Base-by-base conservation (phyloP, 2,888 invertebrate species). In the Punctoribates punctum region DNA sequence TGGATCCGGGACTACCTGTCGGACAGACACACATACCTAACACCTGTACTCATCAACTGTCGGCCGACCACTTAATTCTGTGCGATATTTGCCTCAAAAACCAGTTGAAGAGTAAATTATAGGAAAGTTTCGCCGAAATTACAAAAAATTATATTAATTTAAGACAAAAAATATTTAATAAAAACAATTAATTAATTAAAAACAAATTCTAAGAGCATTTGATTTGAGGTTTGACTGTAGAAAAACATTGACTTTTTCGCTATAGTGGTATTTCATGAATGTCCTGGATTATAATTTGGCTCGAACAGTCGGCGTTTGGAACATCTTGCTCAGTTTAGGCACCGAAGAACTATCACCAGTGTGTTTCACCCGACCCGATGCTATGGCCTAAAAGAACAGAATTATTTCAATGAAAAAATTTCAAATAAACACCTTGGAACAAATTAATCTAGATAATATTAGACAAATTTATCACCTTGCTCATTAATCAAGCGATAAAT, bases 301-400 rank as follows among this genome's bases (percentile, higher is more conserved):
- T 25, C 23, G 23, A 20, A 72, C 13, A 48, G 13, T 42, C 13
- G 72, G 25, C 23, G 48, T 72, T 23, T 46, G 5, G 25, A 72
- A 72, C 48, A 72, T 42, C 23, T 72, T 72, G 48, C 72, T 72
- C 5, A 72, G 46, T 72, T 72, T 72, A 17, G 72, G 25, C 72
- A 72, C 72, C 15, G 48, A 46, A 48, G 46, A 25, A 48, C 48
- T 72, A 42, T 72, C 46, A 15, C 72, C 72, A 8, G 8, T 2
- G 23, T 48, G 17, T 27, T 72, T 23, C 23, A 72, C 72, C 6
- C 48, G 46, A 48, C 72, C 72, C 15, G 72, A 72, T 2, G 72
- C 72, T 72, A 72, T 72, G 1, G 46, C 72, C 72, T 72, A 20
- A 27, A n/a, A 34, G 34, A 67, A 13, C 23, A 60, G 9, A 17